phyloP scores from a whole-genome alignment of 2,113 vertebrate genomes.

The Malurus cyaneus region DNA sequence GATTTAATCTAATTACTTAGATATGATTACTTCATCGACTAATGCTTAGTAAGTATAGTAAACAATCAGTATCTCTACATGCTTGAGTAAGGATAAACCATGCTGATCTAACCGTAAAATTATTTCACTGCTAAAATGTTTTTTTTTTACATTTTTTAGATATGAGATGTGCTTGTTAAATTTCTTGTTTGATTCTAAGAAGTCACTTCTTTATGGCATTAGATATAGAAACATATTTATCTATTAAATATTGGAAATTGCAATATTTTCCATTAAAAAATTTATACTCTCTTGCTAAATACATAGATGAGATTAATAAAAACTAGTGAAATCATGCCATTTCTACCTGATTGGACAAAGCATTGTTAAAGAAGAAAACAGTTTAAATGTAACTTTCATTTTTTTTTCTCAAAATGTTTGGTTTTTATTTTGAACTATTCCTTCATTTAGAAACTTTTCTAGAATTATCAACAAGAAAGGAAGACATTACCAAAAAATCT shows the following conservation, averaged over 20 bases:
- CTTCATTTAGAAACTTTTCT: neutral
- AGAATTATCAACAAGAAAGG: neutral
- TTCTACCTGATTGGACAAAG: neutral
- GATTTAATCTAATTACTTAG: neutral
- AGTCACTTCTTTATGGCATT: neutral
- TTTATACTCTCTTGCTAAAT: neutral
- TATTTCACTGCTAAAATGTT: neutral
- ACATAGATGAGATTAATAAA: neutral
- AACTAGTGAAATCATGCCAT: accelerated
- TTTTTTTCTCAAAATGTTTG: neutral
- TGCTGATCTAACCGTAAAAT: neutral
- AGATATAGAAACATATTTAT: neutral
- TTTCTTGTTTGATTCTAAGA: neutral
- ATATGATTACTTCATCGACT: neutral
- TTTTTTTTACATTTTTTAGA: neutral
- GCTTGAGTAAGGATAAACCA: neutral
- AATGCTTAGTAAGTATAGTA: neutral
- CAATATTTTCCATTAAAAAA: neutral
- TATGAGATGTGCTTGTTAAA: neutral
- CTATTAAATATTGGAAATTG: neutral
- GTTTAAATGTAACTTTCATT: neutral
- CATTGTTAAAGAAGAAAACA: neutral
- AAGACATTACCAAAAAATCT: neutral
- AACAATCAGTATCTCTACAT: neutral
- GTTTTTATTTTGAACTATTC: neutral